Evolutionary conservation across 2,797 vertebrate genomes (phyloP).

Genomic region (Nyctalus aviator): DNA sequence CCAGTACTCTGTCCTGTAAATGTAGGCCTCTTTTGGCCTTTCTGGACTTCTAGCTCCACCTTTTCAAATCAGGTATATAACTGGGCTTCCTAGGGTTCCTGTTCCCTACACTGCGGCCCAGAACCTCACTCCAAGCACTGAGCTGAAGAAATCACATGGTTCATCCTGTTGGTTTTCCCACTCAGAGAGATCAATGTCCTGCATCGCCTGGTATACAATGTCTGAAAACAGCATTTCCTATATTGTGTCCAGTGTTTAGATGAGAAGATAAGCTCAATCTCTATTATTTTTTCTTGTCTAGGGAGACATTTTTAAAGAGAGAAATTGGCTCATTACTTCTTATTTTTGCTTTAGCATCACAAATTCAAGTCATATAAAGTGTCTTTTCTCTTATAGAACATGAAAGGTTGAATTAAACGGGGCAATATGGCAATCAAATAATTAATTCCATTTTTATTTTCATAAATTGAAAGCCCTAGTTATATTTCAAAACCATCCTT

Average conservation of each 20-base stretch:
- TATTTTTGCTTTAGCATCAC: not conserved
- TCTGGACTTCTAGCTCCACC: too few species aligned
- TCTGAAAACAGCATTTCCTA: not conserved
- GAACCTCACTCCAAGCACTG: not conserved
- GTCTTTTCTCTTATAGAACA: slow-evolving; percentile 6
- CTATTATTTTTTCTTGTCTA: not conserved
- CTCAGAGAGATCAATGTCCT: not conserved
- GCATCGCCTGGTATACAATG: not conserved
- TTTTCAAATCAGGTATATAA: not conserved
- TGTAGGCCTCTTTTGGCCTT: not conserved
- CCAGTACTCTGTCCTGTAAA: not conserved
- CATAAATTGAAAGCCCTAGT: not conserved
- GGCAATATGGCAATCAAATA: not conserved
- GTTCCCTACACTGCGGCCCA: not conserved
- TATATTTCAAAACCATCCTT: not conserved
- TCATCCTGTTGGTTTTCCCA: not conserved
- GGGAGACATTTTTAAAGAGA: not conserved
- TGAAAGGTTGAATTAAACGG: not conserved
- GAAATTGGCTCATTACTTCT: not conserved
- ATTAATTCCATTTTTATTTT: slow-evolving; percentile 23
- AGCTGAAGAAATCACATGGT: not conserved
- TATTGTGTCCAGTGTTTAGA: not conserved
- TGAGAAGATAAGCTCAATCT: not conserved
- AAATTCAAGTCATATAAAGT: slow-evolving; percentile 22
- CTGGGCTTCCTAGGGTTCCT: not conserved